phyloP scores from a whole-genome alignment of 2,113 vertebrate genomes.

The Zingel zingel region DNA sequence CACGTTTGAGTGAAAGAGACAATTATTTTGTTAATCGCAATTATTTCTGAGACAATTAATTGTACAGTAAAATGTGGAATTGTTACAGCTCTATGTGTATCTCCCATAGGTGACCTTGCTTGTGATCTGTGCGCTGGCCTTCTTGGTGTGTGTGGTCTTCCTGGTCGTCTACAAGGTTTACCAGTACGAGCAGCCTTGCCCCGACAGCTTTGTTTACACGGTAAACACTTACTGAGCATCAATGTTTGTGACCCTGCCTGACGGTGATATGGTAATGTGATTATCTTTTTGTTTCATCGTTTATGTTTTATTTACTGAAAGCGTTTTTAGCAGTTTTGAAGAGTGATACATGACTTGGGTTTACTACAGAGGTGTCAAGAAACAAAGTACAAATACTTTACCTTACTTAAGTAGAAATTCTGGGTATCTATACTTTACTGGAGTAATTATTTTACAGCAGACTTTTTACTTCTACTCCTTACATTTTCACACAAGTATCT shows the following conservation, averaged over 20 bases:
- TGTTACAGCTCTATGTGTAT: not conserved
- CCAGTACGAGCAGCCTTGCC: slow-evolving; percentile 96
- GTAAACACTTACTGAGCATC: slow-evolving; percentile 77
- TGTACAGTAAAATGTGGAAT: too few relatives aligned
- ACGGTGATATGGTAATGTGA: not conserved
- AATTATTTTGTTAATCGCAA: too few relatives aligned
- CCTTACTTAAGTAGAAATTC: too few relatives aligned
- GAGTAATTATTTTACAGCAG: too few relatives aligned
- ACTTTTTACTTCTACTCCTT: too few relatives aligned
- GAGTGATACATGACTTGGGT: not conserved
- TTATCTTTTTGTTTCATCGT: not conserved
- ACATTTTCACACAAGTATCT: too few relatives aligned
- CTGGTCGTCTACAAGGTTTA: slow-evolving; percentile 98
- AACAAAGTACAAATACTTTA: too few relatives aligned
- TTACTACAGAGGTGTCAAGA: not conserved
- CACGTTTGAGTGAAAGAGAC: too few relatives aligned
- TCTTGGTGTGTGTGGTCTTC: slow-evolving; percentile 95
- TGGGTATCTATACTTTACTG: too few relatives aligned
- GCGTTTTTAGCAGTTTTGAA: not conserved
- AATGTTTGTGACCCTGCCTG: not conserved
- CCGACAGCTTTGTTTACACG: slow-evolving; percentile 91
- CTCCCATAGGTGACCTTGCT: slow-evolving; percentile 90
- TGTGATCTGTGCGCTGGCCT: slow-evolving; percentile 94
- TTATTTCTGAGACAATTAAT: too few relatives aligned
- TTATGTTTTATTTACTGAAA: too few relatives aligned